A percentile compares a stretch with the other conserved stretches of the same genome.
Conservation (phyloP, 2,113 vertebrate species). For the Baryphthengus martii region DNA sequence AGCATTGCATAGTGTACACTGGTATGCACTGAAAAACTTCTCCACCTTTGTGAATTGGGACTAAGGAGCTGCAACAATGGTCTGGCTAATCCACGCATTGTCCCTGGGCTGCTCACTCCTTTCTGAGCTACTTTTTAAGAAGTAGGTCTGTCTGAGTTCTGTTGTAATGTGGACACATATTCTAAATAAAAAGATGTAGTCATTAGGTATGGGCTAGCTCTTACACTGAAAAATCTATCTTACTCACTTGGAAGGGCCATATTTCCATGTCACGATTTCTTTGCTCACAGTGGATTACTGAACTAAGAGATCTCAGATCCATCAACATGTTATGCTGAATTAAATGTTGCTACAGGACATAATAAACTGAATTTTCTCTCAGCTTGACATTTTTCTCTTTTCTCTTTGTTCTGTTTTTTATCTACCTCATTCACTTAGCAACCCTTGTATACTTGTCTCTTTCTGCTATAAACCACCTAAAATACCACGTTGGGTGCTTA, state of each 20-base stretch:
- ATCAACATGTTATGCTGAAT: background rate
- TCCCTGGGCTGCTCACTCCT: background rate
- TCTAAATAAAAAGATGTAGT: background rate
- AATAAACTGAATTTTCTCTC: background rate
- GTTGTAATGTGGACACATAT: background rate
- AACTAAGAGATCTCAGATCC: background rate
- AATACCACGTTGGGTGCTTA: fast-evolving
- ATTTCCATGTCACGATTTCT: background rate
- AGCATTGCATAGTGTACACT: background rate
- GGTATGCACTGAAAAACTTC: background rate
- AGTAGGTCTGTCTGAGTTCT: background rate
- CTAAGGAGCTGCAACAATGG: background rate
- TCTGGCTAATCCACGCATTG: background rate
- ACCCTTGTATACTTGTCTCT: background rate
- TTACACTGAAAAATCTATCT: background rate
- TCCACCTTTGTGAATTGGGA: background rate
- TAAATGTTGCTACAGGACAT: background rate
- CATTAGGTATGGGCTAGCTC: background rate
- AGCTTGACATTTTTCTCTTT: background rate
- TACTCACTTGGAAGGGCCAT: background rate
- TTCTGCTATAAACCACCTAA: background rate
- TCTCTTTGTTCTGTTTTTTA: background rate
- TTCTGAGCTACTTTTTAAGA: background rate
- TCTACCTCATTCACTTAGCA: background rate
- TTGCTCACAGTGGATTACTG: background rate